A percentile compares a stretch with the other conserved stretches of the same genome.
Conservation (phyloP, 2,113 vertebrate species). For the Pteruthius melanotis region DNA sequence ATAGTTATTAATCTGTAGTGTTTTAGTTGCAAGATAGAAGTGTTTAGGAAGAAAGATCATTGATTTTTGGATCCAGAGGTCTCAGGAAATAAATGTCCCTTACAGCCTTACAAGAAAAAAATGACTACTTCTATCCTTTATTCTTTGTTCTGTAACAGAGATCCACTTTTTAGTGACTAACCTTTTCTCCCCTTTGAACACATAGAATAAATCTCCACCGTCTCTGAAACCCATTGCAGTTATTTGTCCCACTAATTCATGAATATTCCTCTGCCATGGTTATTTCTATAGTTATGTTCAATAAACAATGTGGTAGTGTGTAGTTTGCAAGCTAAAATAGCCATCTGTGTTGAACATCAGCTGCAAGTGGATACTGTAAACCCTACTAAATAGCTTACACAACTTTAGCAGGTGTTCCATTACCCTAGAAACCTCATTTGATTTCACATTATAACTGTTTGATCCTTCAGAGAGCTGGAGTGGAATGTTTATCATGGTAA, state of each 20-base stretch:
- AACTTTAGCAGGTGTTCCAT: conserved; percentile 68
- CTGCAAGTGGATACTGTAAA: conserved; percentile 66
- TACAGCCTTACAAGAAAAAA: conserved; percentile 63
- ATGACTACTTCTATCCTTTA: conserved; percentile 55
- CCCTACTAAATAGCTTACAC: conserved; percentile 56
- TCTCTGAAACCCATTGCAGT: conserved; percentile 43
- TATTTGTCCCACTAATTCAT: conserved; percentile 51
- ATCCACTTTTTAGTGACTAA: conserved; percentile 52
- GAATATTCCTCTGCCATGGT: conserved; percentile 54
- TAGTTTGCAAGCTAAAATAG: conserved; percentile 57
- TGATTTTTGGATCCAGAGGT: conserved; percentile 67
- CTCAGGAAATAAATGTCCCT: conserved; percentile 56
- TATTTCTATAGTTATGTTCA: conserved; percentile 65
- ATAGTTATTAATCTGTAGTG: conserved; percentile 74
- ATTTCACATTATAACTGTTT: conserved; percentile 72
- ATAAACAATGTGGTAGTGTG: conserved; percentile 55
- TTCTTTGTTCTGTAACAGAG: conserved; percentile 59
- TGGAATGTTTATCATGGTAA: conserved; percentile 75
- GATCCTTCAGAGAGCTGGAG: conserved; percentile 68
- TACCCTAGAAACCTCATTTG: conserved; percentile 69
- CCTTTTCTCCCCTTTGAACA: conserved; percentile 28
- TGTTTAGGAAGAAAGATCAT: conserved; percentile 62
- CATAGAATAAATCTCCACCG: neutral
- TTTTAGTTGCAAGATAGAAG: conserved; percentile 74
- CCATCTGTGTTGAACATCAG: conserved; percentile 62